Conservation (phyloP, 2,888 invertebrate species). For the Drosophila testacea region DNA sequence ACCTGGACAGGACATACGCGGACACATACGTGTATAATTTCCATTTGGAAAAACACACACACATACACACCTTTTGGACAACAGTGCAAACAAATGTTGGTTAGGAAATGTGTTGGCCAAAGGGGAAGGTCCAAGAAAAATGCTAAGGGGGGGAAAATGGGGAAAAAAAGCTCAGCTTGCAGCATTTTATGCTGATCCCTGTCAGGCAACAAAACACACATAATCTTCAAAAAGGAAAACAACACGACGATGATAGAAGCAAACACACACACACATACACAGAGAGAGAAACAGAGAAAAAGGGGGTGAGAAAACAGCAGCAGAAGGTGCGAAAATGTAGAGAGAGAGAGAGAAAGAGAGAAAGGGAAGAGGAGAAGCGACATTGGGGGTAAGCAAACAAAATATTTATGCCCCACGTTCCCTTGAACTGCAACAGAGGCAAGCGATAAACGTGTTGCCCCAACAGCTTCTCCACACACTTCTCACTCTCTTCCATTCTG, state of each 20-base stretch:
- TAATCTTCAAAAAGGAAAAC: constrained; percentile 85
- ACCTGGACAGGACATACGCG: constrained; percentile 41
- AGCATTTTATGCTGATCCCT: constrained; percentile 85
- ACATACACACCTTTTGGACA: constrained; percentile 52
- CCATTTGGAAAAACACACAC: constrained; percentile 44
- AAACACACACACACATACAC: constrained; percentile 4
- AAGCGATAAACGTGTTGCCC: constrained; percentile 50
- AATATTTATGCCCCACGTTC: constrained; percentile 72
- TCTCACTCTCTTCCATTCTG: neutral
- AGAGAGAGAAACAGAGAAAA: constrained; percentile 1
- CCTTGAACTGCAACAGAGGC: constrained; percentile 46
- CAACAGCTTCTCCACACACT: neutral
- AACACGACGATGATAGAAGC: constrained; percentile 71
- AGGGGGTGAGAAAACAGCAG: constrained; percentile 4
- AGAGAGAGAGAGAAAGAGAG: constrained; percentile 1
- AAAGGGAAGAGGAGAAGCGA: neutral
- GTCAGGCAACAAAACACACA: constrained; percentile 85
- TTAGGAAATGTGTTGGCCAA: neutral
- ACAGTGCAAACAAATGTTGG: constrained; percentile 47
- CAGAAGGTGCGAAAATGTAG: constrained; percentile 23
- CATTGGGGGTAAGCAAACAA: constrained; percentile 67
- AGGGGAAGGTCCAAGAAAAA: constrained; percentile 29
- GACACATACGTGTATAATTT: constrained; percentile 55
- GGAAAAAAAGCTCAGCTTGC: constrained; percentile 83
- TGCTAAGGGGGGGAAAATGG: constrained; percentile 3